Base-by-base conservation (phyloP, 2,888 invertebrate genomes). In the Thumatha senex region DNA sequence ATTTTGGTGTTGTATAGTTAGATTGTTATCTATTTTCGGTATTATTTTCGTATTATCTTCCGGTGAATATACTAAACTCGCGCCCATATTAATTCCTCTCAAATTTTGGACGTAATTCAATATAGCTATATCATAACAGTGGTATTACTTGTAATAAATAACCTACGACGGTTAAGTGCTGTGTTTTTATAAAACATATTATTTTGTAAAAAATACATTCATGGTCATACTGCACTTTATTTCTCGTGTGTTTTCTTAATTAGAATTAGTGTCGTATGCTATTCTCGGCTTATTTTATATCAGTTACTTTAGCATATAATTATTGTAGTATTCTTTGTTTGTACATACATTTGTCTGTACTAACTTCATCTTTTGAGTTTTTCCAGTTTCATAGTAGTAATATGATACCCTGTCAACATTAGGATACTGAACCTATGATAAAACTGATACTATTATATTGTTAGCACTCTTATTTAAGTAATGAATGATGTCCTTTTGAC, bases 41-140 rank as follows among this genome's bases (percentile, higher is more conserved):
- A 42, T 52, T 70, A 64, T 70, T 62, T 66, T 38, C 18, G 18
- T 24, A 40, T 58, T 55, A 50, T 58, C 30, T 7, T 9, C 56
- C 56, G 56, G 61, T 57, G 47, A 49, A 46, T 12, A 39, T 35
- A 0, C 40, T 12, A 54, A 48, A 63, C 54, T 59, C 59, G 63
- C 61, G 63, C 59, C 50, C 54, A 44, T 58, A 46, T 39, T 58
- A 49, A 14, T 36, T 47, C 56, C 48, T 33, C 53, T 40, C 63
- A 56, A 67, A 51, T 61, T 52, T 52, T 53, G 2, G 1, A 45
- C 40, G 15, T 45, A 45, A 44, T 46, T 46, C 5, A 15, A 4
- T 46, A 39, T 54, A 51, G 7, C 18, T 24, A 24, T 4, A 24
- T 4, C 18, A 2, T 24, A 24, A 24, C n/a, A 42, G 50, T 59